Evolutionary conservation across 2,797 vertebrate species (phyloP).

Genomic region (Nyctibius grandis): DNA sequence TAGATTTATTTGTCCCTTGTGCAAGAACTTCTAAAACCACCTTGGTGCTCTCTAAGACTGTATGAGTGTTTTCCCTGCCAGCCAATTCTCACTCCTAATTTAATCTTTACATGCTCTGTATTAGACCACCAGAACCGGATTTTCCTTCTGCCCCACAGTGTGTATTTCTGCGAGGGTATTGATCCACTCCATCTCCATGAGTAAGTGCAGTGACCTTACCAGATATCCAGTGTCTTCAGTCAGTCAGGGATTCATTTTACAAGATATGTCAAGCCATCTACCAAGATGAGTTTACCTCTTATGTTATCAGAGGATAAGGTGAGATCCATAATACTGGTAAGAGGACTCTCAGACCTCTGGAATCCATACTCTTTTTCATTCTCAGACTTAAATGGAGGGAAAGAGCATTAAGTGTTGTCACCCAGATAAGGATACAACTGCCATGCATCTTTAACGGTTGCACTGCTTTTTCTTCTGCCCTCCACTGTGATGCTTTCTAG

Average conservation of each 20-base stretch:
- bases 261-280: not conserved
- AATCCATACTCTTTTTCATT: not conserved
- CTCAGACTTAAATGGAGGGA: not conserved
- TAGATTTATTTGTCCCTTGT: not conserved
- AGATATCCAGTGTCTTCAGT: not conserved
- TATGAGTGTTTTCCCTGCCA: not conserved
- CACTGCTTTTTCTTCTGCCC: not conserved
- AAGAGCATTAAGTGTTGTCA: not conserved
- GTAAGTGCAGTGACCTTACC: not conserved
- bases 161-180: not conserved
- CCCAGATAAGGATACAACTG: not conserved
- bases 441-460: not conserved
- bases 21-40: not conserved
- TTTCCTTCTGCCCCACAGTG: not conserved
- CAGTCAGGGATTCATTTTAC: not conserved
- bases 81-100: not conserved
- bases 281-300: not conserved
- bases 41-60: not conserved
- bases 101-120: not conserved
- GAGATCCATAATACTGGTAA: not conserved
- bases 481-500: not conserved
- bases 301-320: not conserved
- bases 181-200: not conserved
- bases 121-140: not conserved
- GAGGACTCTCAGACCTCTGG: not conserved